Conservation (phyloP, 2,113 vertebrate genomes). For the Mesembrinibis cayennensis region DNA sequence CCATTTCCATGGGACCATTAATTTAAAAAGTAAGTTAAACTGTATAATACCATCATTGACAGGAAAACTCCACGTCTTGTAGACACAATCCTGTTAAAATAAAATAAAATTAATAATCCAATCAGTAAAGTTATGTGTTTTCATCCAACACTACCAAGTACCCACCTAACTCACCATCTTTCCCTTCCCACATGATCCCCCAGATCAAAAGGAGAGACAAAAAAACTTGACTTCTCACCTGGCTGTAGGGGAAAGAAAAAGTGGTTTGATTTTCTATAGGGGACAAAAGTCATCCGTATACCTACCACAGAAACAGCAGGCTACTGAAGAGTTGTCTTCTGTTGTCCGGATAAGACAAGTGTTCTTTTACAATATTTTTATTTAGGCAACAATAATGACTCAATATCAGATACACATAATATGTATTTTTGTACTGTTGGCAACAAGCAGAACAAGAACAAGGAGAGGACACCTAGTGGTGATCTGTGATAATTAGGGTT, state of each 20-base stretch:
- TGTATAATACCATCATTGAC: neutral
- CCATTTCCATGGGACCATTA: neutral
- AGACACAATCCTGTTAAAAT: neutral
- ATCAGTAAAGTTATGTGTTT: neutral
- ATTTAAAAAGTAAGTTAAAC: neutral
- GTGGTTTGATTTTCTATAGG: neutral
- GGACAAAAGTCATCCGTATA: neutral
- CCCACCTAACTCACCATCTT: neutral
- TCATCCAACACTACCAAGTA: neutral
- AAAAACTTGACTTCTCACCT: neutral
- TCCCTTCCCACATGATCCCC: neutral
- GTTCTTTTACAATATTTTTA: neutral
- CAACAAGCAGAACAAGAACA: neutral
- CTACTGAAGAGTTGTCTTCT: neutral
- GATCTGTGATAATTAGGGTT: neutral
- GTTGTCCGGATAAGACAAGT: neutral
- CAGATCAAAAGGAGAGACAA: neutral
- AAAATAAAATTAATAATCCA: neutral
- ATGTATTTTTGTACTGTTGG: neutral
- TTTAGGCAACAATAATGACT: neutral
- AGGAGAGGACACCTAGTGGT: constrained; percentile 70
- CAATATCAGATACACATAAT: neutral
- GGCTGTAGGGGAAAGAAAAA: neutral
- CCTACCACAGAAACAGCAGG: neutral
- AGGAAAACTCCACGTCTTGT: neutral